A percentile compares a stretch with the other conserved stretches of the same genome.
These are phyloP conservation scores for Sycophila texana DNA, from an alignment of 2,888 invertebrate genomes.

Conservation along the genomic window DNA sequence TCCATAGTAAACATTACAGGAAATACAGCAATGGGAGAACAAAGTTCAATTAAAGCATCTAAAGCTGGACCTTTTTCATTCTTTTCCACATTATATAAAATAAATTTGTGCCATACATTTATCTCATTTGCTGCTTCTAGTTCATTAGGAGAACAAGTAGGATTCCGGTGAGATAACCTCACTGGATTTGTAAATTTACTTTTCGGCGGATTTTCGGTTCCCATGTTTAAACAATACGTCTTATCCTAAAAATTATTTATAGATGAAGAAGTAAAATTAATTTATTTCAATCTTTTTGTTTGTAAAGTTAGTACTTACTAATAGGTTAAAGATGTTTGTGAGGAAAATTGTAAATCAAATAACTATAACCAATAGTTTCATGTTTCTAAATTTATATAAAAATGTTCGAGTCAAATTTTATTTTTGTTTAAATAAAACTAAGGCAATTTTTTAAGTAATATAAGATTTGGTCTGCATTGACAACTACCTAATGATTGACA, in stretches of 20 bases:
- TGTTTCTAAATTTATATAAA: too few species aligned
- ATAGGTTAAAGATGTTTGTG: too few species aligned
- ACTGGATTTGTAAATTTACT: slow-evolving; percentile 64
- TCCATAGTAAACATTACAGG: slow-evolving; percentile 68
- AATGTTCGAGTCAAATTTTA: too few species aligned
- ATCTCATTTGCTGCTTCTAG: slow-evolving; percentile 64
- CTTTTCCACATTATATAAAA: slow-evolving; percentile 64
- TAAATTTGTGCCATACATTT: slow-evolving; percentile 73
- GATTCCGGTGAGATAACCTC: slow-evolving; percentile 66
- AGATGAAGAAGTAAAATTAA: too few species aligned
- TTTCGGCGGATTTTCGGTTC: not conserved
- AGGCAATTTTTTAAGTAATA: too few species aligned
- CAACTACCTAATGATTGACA: too few species aligned
- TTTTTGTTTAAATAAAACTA: too few species aligned
- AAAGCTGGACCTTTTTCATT: slow-evolving; percentile 62
- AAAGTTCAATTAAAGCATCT: slow-evolving; percentile 62
- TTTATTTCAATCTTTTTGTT: too few species aligned
- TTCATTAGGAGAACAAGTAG: slow-evolving; percentile 63
- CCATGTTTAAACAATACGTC: slow-evolving; percentile 21
- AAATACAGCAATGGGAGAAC: slow-evolving; percentile 66
- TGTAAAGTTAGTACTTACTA: too few species aligned
- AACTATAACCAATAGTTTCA: too few species aligned
- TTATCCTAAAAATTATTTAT: slow-evolving; percentile 24
- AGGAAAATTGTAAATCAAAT: too few species aligned
- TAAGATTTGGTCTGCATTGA: too few species aligned